Evolutionary conservation across 2,888 invertebrate species (phyloP).

Genomic region (Leistus spinibarbis): DNA sequence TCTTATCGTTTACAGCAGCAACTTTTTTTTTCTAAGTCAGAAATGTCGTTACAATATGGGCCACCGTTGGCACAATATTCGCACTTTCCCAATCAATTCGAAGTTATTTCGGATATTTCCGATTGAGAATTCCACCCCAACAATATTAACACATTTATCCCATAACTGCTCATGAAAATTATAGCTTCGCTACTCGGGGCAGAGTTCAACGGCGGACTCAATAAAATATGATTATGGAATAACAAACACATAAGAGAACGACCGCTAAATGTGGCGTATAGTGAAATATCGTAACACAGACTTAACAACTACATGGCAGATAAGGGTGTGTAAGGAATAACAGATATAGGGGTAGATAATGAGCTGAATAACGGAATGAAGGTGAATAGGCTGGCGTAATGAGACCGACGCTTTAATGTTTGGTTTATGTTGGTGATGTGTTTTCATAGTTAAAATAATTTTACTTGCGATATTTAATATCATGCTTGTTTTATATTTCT

Average conservation of each 20-base stretch:
- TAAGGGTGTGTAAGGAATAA: neutral
- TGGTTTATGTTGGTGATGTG: neutral
- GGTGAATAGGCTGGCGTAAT: neutral
- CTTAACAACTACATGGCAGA: neutral
- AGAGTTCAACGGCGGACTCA: constrained; percentile 15
- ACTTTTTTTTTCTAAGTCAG: too few relatives aligned
- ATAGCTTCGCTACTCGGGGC: neutral
- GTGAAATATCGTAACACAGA: neutral
- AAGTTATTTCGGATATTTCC: constrained; percentile 14
- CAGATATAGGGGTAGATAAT: neutral
- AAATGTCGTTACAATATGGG: neutral
- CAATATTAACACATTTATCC: constrained; percentile 10
- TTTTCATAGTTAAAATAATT: neutral
- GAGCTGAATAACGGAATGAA: neutral
- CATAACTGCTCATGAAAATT: too few relatives aligned
- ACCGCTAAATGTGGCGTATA: neutral
- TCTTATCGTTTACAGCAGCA: too few relatives aligned
- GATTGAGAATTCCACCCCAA: constrained; percentile 15
- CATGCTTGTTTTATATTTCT: too few relatives aligned
- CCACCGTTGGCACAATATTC: neutral
- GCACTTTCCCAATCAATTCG: neutral
- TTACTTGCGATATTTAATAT: too few relatives aligned
- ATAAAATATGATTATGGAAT: constrained; percentile 21
- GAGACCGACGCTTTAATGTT: neutral
- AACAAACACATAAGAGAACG: neutral